Evolutionary conservation across 2,797 vertebrate species (phyloP).

Genomic region (Melopsittacus undulatus): DNA sequence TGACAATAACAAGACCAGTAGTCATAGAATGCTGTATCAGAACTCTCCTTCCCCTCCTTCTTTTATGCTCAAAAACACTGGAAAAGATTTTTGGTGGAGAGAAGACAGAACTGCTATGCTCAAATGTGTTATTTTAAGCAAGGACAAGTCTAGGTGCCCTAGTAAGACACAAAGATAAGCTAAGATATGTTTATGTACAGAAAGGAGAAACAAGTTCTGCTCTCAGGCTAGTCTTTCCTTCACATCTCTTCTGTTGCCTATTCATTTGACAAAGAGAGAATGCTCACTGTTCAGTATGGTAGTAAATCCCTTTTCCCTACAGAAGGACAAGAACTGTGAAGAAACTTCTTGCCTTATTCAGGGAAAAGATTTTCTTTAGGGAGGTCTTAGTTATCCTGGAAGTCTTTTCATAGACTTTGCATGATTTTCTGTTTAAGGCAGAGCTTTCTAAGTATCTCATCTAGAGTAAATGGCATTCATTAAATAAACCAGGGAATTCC

Average conservation of each 20-base stretch:
- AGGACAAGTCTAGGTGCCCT: not conserved
- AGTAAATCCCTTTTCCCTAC: not conserved
- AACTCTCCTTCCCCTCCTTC: fast-evolving
- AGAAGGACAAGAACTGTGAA: not conserved
- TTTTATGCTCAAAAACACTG: not conserved
- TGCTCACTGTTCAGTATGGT: not conserved
- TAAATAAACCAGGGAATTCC: not conserved
- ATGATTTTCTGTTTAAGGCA: not conserved
- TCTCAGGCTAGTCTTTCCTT: not conserved
- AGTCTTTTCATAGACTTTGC: not conserved
- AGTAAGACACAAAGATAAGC: not conserved
- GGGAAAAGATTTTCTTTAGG: not conserved
- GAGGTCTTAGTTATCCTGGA: not conserved
- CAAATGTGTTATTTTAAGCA: not conserved
- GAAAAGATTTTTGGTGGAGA: not conserved
- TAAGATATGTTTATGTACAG: not conserved
- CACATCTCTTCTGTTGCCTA: not conserved
- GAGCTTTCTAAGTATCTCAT: not conserved
- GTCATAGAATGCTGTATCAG: not conserved
- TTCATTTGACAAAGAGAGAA: not conserved
- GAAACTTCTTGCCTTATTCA: not conserved
- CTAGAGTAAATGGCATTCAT: not conserved
- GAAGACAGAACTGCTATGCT: not conserved
- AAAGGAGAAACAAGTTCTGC: not conserved
- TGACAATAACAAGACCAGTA: not conserved